phyloP scores from a whole-genome alignment of 2,888 invertebrate genomes.

The Empis stercorea region DNA sequence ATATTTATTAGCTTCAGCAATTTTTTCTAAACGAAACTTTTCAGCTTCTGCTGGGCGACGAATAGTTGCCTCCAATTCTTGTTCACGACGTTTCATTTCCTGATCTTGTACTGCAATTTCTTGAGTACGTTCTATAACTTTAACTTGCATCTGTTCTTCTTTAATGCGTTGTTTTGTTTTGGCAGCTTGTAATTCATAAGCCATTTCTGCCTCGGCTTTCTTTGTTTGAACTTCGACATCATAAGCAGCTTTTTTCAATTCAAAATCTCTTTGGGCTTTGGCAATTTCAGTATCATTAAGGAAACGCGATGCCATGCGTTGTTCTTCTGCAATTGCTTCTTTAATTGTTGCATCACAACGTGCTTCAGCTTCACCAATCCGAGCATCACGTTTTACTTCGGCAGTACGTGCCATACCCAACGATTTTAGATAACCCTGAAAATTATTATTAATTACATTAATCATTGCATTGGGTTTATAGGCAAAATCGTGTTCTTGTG shows the following conservation, averaged over 20 bases:
- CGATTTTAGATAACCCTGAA: constrained; percentile 65
- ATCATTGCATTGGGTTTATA: too few species aligned
- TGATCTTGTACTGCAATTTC: constrained; percentile 93
- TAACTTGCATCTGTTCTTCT: constrained; percentile 96
- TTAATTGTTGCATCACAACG: constrained; percentile 60
- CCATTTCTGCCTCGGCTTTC: constrained; percentile 81
- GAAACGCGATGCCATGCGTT: constrained; percentile 87
- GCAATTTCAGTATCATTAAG: constrained; percentile 95
- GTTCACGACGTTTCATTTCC: constrained; percentile 83
- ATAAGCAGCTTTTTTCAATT: constrained; percentile 92
- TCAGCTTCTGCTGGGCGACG: constrained; percentile 94
- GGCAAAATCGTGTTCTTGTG: too few species aligned
- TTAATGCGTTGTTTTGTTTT: constrained; percentile 92
- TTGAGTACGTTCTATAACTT: constrained; percentile 80
- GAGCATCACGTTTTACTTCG: constrained; percentile 88
- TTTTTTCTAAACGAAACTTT: constrained; percentile 75
- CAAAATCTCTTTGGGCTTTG: constrained; percentile 91
- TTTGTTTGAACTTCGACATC: constrained; percentile 92
- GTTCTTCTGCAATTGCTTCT: constrained; percentile 93
- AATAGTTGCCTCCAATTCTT: constrained; percentile 84
- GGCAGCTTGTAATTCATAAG: constrained; percentile 84
- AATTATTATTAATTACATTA: neutral
- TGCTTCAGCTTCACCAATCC: constrained; percentile 95
- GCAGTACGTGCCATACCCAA: constrained; percentile 91
- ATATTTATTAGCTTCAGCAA: constrained; percentile 85